Percentiles rank a stretch among this genome's conserved stretches.
Evolutionary conservation across 2,888 invertebrate genomes (phyloP).

Genomic region (Lasius fuliginosus): DNA sequence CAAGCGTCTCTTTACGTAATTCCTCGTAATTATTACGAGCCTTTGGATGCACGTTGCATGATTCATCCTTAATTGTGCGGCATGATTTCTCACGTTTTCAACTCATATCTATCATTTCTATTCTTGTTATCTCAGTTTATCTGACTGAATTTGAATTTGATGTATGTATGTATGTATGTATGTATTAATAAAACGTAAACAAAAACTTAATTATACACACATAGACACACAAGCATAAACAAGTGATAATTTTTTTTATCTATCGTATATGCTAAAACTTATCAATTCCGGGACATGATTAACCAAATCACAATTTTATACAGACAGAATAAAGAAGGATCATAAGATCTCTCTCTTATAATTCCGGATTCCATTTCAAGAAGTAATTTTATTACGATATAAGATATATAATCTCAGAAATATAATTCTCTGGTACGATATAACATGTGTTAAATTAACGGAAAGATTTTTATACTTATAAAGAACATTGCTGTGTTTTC

Average conservation of each 20-base stretch:
- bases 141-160: not conserved
- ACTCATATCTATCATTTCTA: constrained; percentile 17
- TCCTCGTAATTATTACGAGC: constrained; percentile 65
- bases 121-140: constrained; percentile 8
- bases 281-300: not conserved
- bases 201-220: not conserved
- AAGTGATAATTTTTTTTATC: constrained; percentile 8
- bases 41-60: constrained; percentile 71
- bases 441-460: not conserved
- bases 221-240: not conserved
- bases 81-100: constrained; percentile 68
- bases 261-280: not conserved
- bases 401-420: not conserved
- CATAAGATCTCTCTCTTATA: too few species aligned
- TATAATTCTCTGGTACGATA: not conserved
- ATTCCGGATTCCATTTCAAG: not conserved
- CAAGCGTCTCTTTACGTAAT: constrained; percentile 72
- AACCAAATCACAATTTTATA: not conserved
- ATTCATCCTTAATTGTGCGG: constrained; percentile 76
- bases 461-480: not conserved
- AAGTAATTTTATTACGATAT: not conserved
- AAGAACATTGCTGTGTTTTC: not conserved
- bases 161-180: too few species aligned
- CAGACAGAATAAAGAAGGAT: not conserved
- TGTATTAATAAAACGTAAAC: not conserved